Evolutionary conservation across 2,113 vertebrate species (phyloP).

Genomic region (Sminthopsis crassicaudata): DNA sequence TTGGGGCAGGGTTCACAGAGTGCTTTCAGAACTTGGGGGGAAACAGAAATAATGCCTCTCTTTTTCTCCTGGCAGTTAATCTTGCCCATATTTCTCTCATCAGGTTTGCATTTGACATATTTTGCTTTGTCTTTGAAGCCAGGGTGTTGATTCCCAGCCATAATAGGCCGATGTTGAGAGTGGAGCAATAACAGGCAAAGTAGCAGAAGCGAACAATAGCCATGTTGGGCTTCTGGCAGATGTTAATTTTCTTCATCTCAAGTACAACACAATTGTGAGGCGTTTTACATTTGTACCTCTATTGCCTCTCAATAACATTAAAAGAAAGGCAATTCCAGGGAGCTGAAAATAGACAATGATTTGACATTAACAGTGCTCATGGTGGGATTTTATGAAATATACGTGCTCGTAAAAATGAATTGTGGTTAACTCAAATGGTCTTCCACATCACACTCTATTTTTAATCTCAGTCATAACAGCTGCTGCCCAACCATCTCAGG

Average conservation of each 20-base stretch:
- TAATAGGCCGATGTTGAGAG: neutral
- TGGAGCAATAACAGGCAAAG: neutral
- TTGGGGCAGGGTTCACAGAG: neutral
- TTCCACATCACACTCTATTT: neutral
- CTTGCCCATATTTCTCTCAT: neutral
- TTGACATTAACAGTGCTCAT: neutral
- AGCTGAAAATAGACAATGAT: neutral
- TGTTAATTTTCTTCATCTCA: constrained; percentile 14
- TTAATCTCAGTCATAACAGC: constrained; percentile 3
- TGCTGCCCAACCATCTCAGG: neutral
- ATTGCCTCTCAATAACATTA: neutral
- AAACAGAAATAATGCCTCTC: neutral
- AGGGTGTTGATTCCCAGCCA: neutral
- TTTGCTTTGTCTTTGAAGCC: neutral
- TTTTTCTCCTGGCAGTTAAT: neutral
- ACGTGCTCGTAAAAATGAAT: neutral
- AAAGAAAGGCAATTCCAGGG: neutral
- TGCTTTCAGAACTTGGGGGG: neutral
- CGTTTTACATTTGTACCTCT: neutral
- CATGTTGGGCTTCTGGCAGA: neutral
- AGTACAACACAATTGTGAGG: neutral
- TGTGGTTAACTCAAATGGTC: neutral
- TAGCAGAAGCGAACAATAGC: neutral
- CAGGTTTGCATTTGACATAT: neutral
- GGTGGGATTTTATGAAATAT: constrained; percentile 3